Evolutionary conservation across 2,113 vertebrate genomes (phyloP).

Genomic region (Larimichthys crocea): DNA sequence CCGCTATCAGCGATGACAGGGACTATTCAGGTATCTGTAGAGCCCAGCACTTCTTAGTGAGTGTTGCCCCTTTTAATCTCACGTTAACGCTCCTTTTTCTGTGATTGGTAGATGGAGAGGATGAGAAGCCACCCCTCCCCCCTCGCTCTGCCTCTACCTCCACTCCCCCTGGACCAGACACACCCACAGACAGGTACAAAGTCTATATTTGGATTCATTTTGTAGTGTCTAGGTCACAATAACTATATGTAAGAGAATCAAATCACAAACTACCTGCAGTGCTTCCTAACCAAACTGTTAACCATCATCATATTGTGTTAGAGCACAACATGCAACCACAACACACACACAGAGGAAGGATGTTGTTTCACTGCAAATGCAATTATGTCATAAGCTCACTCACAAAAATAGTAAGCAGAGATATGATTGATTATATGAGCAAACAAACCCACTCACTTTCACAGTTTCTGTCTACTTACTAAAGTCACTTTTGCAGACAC

Average conservation of each 20-base stretch:
- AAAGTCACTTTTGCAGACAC: no score
- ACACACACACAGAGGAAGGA: neutral
- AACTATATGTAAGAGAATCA: neutral
- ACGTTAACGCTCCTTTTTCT: slow-evolving; percentile 24
- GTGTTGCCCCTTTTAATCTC: neutral
- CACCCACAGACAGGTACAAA: slow-evolving; percentile 87
- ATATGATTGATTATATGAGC: neutral
- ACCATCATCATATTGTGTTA: neutral
- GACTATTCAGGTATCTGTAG: slow-evolving; percentile 90
- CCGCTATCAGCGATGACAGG: slow-evolving; percentile 83
- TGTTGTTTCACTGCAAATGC: slow-evolving; percentile 9
- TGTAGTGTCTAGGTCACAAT: neutral
- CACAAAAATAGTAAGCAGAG: neutral
- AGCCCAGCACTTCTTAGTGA: neutral
- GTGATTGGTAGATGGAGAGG: slow-evolving; percentile 89
- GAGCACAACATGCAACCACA: neutral
- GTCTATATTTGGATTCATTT: neutral
- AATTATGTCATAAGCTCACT: neutral
- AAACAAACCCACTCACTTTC: neutral
- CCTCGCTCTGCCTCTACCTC: slow-evolving; percentile 92
- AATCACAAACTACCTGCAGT: neutral
- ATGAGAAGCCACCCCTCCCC: slow-evolving; percentile 94
- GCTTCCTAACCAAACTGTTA: neutral
- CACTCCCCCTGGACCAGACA: slow-evolving; percentile 83
- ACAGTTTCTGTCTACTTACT: neutral